Percentiles rank a stretch among this genome's conserved stretches.
phyloP scores from a whole-genome alignment of 2,888 invertebrate species.

The Neoascia interrupta region DNA sequence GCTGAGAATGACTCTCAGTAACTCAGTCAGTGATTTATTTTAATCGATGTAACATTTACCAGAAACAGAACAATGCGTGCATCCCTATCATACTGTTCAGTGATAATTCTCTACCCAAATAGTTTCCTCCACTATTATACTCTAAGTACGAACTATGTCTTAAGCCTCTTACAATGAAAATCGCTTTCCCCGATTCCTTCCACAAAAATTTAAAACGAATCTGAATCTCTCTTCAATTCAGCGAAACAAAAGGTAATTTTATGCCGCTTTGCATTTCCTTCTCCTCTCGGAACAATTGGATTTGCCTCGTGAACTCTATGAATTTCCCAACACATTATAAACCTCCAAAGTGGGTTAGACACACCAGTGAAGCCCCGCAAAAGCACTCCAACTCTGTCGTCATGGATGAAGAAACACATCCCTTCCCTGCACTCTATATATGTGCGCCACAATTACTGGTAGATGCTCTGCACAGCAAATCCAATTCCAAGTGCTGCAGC shows the following conservation, averaged over 20 bases:
- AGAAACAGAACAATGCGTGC: no score
- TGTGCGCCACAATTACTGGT: constrained; percentile 18
- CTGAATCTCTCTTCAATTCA: constrained; percentile 26
- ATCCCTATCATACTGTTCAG: no score
- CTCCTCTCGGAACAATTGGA: constrained; percentile 37
- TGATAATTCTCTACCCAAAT: no score
- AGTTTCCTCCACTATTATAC: no score
- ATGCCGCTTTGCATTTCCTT: constrained; percentile 35
- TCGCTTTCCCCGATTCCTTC: no score
- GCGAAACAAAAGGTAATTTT: constrained; percentile 47
- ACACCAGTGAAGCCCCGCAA: neutral
- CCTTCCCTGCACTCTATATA: neutral
- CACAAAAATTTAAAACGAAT: no score
- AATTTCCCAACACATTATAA: constrained; percentile 19
- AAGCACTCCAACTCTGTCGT: neutral
- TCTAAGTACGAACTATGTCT: no score
- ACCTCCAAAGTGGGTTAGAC: constrained; percentile 13
- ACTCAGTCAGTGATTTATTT: no score
- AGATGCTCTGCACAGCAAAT: constrained; percentile 40
- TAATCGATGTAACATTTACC: no score
- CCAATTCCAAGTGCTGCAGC: constrained; percentile 14
- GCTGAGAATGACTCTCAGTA: no score
- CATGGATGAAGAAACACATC: neutral
- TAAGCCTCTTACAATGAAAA: no score
- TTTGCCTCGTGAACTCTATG: constrained; percentile 49